Evolutionary conservation across 2,888 invertebrate species (phyloP), one percentile per base, ranked within the genome.

Genomic region (Hetaerina titia): DNA sequence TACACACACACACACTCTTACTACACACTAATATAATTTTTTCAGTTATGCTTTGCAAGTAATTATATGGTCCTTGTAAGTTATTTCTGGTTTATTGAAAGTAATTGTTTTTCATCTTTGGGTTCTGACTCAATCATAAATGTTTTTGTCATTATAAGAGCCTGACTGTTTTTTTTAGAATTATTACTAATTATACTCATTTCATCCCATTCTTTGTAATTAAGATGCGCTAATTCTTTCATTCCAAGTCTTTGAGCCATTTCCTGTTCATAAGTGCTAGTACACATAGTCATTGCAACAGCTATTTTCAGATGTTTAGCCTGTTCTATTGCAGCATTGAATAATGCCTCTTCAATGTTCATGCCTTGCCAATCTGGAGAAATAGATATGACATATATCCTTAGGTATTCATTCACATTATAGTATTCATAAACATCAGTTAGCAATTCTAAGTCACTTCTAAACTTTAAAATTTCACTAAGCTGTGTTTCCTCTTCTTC

Each of bases 161-260:
- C 64, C 17, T 19, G 19, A 19, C 45, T 64, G 45, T 69, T 69
- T 11, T 90, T 22, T 31, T 19, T 22, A 45, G n/a, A 45, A 9
- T 58, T n/a, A 0, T 57, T 45, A 90, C 64, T 58, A 45, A 45
- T 17, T 1, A 11, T 31, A 64, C 64, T 90, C 45, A 4, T 64
- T 11, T 64, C 63, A 64, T 69, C 45, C 90, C 90, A 90, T 90
- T 90, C 90, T 17, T 45, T 90, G 45, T 90, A 90, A 22, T 45
- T 31, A 6, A 64, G 8, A 9, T 64, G n/a, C 8, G 64, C 90
- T 69, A 90, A 2, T 22, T 69, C 90, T 45, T 6, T 56, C 90
- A 90, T 90, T 13, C 90, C 90, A 64, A 90, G 5, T 15, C 64
- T 90, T 22, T 64, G 17, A 45, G 19, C 19, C 63, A 69, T n/a